Evolutionary conservation across 2,797 vertebrate species (phyloP).

Genomic region (Myotis planiceps): DNA sequence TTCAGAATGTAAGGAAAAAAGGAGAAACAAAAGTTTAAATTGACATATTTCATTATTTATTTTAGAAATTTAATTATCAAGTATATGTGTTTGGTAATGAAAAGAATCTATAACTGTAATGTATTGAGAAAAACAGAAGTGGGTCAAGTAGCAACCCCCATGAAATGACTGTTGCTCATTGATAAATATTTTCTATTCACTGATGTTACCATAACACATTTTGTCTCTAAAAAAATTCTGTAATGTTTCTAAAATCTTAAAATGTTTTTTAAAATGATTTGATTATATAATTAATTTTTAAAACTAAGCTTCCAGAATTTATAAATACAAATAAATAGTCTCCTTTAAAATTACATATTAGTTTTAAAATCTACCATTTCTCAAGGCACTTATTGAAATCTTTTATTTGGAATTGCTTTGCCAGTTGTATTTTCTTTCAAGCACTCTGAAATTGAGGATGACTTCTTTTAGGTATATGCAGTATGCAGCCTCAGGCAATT

Average conservation of each 20-base stretch:
- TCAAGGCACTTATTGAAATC: background rate
- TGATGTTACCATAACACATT: background rate
- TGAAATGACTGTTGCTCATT: background rate
- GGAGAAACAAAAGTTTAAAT: background rate
- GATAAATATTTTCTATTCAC: background rate
- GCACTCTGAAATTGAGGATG: background rate
- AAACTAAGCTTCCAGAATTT: background rate
- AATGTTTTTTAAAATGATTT: background rate
- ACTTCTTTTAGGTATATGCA: background rate
- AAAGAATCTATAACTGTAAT: background rate
- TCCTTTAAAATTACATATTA: background rate
- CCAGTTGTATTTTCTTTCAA: background rate
- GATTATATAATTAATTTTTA: background rate
- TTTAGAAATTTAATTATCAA: background rate
- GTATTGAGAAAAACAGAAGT: background rate
- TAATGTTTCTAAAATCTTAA: background rate
- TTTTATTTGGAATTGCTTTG: conserved; percentile 3
- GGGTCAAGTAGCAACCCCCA: background rate
- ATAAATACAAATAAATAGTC: background rate
- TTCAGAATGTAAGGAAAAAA: background rate
- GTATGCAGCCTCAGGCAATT: background rate
- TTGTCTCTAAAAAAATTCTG: background rate
- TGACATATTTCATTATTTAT: background rate
- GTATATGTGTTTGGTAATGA: background rate
- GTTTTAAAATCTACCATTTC: background rate